A percentile compares a stretch with the other conserved stretches of the same genome.
Conservation (phyloP, 2,113 vertebrate species). For the Podarcis muralis region DNA sequence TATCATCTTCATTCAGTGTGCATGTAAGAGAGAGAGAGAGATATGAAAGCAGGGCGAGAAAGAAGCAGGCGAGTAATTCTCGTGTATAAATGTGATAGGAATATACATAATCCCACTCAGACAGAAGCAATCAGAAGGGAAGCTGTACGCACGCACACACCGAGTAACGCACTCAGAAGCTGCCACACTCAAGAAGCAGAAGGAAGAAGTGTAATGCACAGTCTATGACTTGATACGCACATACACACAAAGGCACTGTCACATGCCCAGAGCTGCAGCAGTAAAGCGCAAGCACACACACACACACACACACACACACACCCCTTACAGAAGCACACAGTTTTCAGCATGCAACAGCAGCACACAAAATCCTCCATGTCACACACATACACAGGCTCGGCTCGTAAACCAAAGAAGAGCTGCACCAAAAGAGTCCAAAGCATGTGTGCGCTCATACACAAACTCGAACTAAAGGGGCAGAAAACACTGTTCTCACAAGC, state of each 20-base stretch:
- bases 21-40: background rate
- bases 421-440: background rate
- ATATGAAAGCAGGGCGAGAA: background rate
- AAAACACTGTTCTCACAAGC: background rate
- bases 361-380: background rate
- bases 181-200: background rate
- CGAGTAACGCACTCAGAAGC: background rate
- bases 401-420: background rate
- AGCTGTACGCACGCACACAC: background rate
- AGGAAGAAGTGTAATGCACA: conserved; percentile 8
- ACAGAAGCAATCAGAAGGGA: background rate
- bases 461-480: background rate
- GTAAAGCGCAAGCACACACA: background rate
- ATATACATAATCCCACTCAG: background rate
- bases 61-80: background rate
- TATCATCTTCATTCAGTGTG: conserved; percentile 19
- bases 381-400: background rate
- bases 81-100: conserved; percentile 2
- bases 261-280: conserved; percentile 27
- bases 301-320: background rate
- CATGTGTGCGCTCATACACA: background rate
- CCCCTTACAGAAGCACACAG: background rate
- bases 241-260: conserved; percentile 27
- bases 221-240: conserved; percentile 3
- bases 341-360: background rate